A percentile compares a stretch with the other conserved stretches of the same genome.
These are phyloP conservation scores for Hormaphis cornu DNA, from an alignment of 1,140 invertebrate species.

Conservation along the genomic window DNA sequence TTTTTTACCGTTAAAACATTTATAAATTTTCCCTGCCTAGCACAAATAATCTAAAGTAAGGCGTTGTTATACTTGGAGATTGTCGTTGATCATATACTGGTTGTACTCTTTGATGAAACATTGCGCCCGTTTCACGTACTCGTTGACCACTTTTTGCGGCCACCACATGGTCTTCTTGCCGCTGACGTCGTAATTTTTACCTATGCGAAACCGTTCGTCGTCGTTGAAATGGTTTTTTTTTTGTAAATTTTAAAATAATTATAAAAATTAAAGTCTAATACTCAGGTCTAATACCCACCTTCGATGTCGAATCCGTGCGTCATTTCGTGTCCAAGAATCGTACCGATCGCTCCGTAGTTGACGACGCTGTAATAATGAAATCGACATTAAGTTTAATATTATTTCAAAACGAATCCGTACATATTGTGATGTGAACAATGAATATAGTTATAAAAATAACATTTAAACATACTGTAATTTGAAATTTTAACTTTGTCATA, in stretches of 20 bases:
- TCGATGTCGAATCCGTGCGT: slow-evolving; percentile 66
- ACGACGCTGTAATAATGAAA: slow-evolving; percentile 48
- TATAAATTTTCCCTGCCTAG: too few species aligned
- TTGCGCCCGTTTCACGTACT: slow-evolving; percentile 60
- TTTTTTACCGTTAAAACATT: too few species aligned
- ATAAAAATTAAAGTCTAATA: too few species aligned
- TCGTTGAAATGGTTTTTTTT: too few species aligned
- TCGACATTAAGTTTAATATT: background rate
- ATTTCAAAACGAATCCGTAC: slow-evolving; percentile 9
- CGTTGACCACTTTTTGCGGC: slow-evolving; percentile 59
- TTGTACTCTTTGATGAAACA: slow-evolving; percentile 87
- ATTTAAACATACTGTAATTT: too few species aligned
- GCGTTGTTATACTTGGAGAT: background rate
- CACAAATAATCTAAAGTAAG: too few species aligned
- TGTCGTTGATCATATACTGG: background rate
- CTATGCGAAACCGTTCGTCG: slow-evolving; percentile 40
- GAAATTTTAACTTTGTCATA: too few species aligned
- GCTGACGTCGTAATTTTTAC: slow-evolving; percentile 59
- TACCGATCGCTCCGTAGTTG: slow-evolving; percentile 64
- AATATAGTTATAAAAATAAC: too few species aligned
- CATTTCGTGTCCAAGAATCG: slow-evolving; percentile 66
- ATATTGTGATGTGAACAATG: too few species aligned
- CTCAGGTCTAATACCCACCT: too few species aligned
- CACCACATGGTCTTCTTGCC: slow-evolving; percentile 77
- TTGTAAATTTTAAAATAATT: too few species aligned